A percentile compares a stretch with the other conserved stretches of the same genome.
phyloP scores from a whole-genome alignment of 1,140 invertebrate species.

The Nephotettix cincticeps region DNA sequence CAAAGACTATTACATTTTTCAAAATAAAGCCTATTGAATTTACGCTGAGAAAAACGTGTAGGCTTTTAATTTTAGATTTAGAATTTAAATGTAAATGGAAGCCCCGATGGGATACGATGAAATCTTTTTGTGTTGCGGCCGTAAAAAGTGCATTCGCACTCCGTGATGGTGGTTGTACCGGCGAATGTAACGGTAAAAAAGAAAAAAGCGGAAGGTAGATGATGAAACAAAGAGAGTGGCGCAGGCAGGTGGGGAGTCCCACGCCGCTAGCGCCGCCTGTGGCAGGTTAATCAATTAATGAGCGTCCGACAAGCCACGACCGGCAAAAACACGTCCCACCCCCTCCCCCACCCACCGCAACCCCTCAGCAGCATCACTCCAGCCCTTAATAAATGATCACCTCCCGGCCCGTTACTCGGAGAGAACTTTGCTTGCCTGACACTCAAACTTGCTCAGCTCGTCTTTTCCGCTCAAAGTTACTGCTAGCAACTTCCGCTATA shows the following conservation, averaged over 20 bases:
- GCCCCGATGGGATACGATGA: too few species aligned
- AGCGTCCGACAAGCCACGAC: background rate
- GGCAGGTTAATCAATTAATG: slow-evolving; percentile 12
- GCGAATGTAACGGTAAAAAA: background rate
- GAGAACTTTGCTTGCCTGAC: too few species aligned
- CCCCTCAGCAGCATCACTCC: too few species aligned
- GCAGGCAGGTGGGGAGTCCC: background rate
- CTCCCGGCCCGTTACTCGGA: background rate
- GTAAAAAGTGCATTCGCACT: slow-evolving; percentile 1
- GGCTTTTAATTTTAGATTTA: too few species aligned
- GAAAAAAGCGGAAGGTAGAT: background rate
- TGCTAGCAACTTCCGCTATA: too few species aligned
- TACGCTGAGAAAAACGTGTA: too few species aligned
- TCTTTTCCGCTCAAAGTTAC: too few species aligned
- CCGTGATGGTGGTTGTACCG: background rate
- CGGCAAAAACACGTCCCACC: slow-evolving; percentile 1
- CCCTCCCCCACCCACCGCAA: background rate
- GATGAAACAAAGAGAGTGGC: background rate
- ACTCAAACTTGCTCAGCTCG: too few species aligned
- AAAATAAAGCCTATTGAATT: too few species aligned
- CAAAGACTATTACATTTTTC: too few species aligned
- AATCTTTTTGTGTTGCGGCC: background rate
- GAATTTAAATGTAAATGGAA: too few species aligned
- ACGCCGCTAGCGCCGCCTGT: background rate
- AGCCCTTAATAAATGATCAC: slow-evolving; percentile 3